A percentile compares a stretch with the other conserved stretches of the same genome.
Evolutionary conservation across 2,888 invertebrate species (phyloP).

Genomic region (Callimorpha dominula): DNA sequence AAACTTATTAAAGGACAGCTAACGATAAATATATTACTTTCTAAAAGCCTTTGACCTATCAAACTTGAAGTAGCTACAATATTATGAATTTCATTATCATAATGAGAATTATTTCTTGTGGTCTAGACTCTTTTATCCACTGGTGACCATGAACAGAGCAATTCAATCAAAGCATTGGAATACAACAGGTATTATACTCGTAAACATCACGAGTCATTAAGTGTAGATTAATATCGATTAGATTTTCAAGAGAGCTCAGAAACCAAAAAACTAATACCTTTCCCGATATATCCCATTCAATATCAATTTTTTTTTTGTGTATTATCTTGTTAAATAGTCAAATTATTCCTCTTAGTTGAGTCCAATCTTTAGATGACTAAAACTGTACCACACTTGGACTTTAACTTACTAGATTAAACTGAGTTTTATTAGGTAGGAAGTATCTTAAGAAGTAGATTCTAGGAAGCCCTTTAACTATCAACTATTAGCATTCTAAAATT

Average conservation of each 20-base stretch:
- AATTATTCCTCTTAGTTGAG: too few species aligned
- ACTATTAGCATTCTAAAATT: too few species aligned
- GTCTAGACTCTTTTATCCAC: not conserved
- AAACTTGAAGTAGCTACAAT: not conserved
- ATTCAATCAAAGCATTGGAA: not conserved
- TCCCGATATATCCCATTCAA: too few species aligned
- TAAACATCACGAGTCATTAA: not conserved
- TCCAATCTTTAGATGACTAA: too few species aligned
- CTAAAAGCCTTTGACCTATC: not conserved
- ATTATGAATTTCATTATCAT: not conserved
- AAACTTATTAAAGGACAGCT: not conserved
- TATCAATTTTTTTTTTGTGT: too few species aligned
- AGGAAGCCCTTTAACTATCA: too few species aligned
- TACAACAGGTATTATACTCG: not conserved
- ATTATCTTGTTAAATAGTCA: too few species aligned
- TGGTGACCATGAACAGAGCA: not conserved
- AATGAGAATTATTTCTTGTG: not conserved
- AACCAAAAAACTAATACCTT: too few species aligned
- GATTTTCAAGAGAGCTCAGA: not conserved
- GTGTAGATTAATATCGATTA: not conserved
- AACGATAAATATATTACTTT: not conserved
- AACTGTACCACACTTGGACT: too few species aligned
- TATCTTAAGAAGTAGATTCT: too few species aligned
- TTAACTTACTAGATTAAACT: too few species aligned
- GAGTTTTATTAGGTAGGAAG: too few species aligned